These are phyloP conservation scores for Enhydra lutris DNA, from an alignment of 2,113 vertebrate genomes.

Conservation along the genomic window DNA sequence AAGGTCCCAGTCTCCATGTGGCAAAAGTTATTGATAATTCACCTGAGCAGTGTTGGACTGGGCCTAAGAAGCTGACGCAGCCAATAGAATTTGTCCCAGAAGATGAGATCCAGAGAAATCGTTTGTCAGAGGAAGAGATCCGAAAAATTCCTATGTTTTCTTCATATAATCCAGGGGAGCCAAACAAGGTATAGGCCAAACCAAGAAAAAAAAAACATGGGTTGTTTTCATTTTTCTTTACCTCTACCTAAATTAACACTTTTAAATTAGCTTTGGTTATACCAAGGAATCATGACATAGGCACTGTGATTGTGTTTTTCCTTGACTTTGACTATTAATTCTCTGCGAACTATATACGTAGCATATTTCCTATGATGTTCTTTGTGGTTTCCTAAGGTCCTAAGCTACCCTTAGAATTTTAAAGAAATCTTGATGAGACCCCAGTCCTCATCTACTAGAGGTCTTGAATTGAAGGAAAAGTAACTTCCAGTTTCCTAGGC, in stretches of 20 bases:
- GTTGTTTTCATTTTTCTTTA: constrained; percentile 56
- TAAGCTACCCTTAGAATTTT: constrained; percentile 23
- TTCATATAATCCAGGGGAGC: constrained; percentile 90
- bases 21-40: constrained; percentile 83
- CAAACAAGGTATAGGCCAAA: constrained; percentile 85
- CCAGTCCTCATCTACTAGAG: background rate
- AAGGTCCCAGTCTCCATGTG: constrained; percentile 75
- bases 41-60: constrained; percentile 63
- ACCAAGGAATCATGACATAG: constrained; percentile 38
- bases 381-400: constrained; percentile 33
- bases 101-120: constrained; percentile 89
- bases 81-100: constrained; percentile 86
- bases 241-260: constrained; percentile 46
- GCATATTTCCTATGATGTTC: constrained; percentile 40
- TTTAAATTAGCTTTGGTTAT: constrained; percentile 54
- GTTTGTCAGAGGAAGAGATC: constrained; percentile 89
- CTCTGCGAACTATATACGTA: constrained; percentile 56
- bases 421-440: constrained; percentile 10
- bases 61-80: constrained; percentile 84
- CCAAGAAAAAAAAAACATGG: constrained; percentile 54
- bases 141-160: constrained; percentile 88
- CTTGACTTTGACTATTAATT: constrained; percentile 55
- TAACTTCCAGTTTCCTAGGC: background rate
- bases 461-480: constrained; percentile 22
- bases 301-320: constrained; percentile 45